Conservation (phyloP, 2,888 invertebrate species). For the Aspidapion aeneum region DNA sequence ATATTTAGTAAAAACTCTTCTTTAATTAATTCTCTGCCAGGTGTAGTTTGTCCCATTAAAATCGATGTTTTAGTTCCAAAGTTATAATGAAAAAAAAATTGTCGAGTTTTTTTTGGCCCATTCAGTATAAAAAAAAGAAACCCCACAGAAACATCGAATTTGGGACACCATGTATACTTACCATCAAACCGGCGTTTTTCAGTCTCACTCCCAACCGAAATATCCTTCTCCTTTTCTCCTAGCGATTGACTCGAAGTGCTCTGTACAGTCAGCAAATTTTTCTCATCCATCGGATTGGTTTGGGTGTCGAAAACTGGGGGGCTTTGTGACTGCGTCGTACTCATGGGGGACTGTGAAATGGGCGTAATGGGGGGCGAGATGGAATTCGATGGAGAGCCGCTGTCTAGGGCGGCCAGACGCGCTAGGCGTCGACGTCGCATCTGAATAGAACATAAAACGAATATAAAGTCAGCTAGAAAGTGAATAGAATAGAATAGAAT, state of each 20-base stretch:
- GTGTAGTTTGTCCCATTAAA: too few relatives aligned
- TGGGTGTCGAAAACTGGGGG: slow-evolving; percentile 27
- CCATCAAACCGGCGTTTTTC: slow-evolving; percentile 3
- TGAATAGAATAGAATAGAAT: neutral
- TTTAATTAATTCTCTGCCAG: too few relatives aligned
- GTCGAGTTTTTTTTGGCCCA: too few relatives aligned
- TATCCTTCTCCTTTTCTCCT: neutral
- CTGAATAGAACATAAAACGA: slow-evolving; percentile 50
- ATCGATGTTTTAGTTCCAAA: too few relatives aligned
- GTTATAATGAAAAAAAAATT: too few relatives aligned
- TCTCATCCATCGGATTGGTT: slow-evolving; percentile 23
- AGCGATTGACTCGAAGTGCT: neutral
- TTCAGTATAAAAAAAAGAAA: too few relatives aligned
- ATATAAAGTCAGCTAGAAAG: neutral
- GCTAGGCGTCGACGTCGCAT: slow-evolving; percentile 74
- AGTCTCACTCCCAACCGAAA: neutral
- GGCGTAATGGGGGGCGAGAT: slow-evolving; percentile 51
- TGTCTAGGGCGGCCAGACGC: slow-evolving; percentile 62
- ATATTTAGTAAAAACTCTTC: too few relatives aligned
- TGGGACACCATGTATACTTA: too few relatives aligned
- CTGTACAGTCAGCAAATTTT: slow-evolving; percentile 15
- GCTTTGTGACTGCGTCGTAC: slow-evolving; percentile 33
- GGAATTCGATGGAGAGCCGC: slow-evolving; percentile 49
- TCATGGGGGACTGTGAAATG: slow-evolving; percentile 46
- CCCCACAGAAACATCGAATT: too few relatives aligned